These are phyloP conservation scores for Sporophila hypoxantha DNA, from an alignment of 2,113 vertebrate genomes.

Conservation along the genomic window DNA sequence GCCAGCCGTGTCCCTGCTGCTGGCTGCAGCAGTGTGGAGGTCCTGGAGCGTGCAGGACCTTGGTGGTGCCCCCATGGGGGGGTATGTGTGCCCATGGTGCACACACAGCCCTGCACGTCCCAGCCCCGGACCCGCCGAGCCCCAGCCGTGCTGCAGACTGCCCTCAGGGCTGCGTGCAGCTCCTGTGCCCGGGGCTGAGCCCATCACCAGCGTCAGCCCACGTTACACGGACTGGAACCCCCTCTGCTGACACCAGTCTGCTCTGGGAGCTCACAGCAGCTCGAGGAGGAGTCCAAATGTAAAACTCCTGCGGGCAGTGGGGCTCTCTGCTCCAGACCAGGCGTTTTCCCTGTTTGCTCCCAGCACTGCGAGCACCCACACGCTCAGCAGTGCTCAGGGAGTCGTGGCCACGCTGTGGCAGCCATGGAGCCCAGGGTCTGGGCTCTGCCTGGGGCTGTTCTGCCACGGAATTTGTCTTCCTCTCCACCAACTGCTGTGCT, in stretches of 20 bases:
- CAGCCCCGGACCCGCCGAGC: neutral
- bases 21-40: fast-evolving
- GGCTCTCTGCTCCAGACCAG: neutral
- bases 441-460: neutral
- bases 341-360: neutral
- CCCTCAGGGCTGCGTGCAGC: neutral
- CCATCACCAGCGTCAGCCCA: neutral
- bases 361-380: fast-evolving
- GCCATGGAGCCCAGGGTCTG: fast-evolving
- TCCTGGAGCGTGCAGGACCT: fast-evolving
- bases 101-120: neutral
- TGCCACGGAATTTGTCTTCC: neutral
- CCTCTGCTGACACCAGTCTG: neutral
- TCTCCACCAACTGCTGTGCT: neutral
- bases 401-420: fast-evolving
- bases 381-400: neutral
- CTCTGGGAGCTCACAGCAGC: neutral
- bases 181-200: neutral
- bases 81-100: fast-evolving
- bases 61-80: fast-evolving
- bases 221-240: fast-evolving
- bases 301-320: neutral
- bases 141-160: fast-evolving
- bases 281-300: neutral
- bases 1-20: neutral